Evolutionary conservation across 2,888 invertebrate genomes (phyloP).

Genomic region (Calephelis perditalis): DNA sequence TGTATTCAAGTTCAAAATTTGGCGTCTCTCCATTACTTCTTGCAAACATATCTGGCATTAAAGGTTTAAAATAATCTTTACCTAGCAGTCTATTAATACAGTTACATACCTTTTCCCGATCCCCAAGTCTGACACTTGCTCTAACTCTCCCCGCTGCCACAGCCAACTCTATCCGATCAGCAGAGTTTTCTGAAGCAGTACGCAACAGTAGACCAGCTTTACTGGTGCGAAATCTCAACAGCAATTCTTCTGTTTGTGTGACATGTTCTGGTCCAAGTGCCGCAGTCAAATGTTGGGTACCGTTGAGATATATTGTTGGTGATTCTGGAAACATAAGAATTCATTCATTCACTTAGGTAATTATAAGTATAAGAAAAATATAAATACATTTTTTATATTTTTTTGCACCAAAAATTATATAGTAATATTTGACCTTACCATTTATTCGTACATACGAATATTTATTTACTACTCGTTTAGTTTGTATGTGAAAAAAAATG

Average conservation of each 20-base stretch:
- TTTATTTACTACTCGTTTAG: too few relatives aligned
- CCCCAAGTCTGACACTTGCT: slow-evolving; percentile 89
- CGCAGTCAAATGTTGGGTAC: slow-evolving; percentile 91
- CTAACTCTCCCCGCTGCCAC: slow-evolving; percentile 90
- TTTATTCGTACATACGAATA: too few relatives aligned
- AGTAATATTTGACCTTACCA: too few relatives aligned
- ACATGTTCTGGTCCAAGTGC: slow-evolving; percentile 84
- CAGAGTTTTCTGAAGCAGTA: slow-evolving; percentile 87
- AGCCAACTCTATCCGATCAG: slow-evolving; percentile 90
- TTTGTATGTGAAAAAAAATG: too few relatives aligned
- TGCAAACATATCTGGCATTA: too few relatives aligned
- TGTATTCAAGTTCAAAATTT: too few relatives aligned
- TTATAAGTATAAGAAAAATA: too few relatives aligned
- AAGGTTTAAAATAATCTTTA: too few relatives aligned
- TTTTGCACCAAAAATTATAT: too few relatives aligned
- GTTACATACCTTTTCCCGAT: slow-evolving; percentile 85
- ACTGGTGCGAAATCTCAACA: slow-evolving; percentile 90
- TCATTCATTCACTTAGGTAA: too few relatives aligned
- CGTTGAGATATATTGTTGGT: slow-evolving; percentile 91
- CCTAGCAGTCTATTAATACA: slow-evolving; percentile 21
- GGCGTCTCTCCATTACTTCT: too few relatives aligned
- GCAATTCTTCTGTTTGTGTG: slow-evolving; percentile 93
- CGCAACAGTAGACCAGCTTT: slow-evolving; percentile 87
- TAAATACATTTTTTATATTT: too few relatives aligned
- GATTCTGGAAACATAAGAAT: slow-evolving; percentile 81